Evolutionary conservation across 1,140 invertebrate genomes (phyloP), one percentile per base, ranked within the genome.

Genomic region (Bombus consobrinus): DNA sequence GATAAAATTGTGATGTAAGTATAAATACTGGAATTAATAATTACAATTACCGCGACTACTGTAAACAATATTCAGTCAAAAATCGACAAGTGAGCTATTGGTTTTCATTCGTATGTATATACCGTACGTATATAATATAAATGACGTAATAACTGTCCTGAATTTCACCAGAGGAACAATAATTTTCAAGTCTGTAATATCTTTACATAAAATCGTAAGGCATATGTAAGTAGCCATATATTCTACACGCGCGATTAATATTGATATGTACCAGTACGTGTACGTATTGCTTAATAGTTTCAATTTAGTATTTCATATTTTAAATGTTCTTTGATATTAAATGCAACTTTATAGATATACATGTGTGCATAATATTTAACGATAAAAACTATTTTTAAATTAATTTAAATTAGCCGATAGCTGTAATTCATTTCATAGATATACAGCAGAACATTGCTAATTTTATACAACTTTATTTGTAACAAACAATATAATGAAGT

Each of bases 1-100:
- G 87, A 93, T 90, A 93, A 92, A 90, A 91, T 78, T 91, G 89
- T 89, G 92, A 93, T 88, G 89, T 92, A 92, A 74, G 78, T 93
- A 92, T 92, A 93, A 93, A 93, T 93, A 92, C 66, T 84, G 88
- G 83, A 91, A 91, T 88, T 83, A 91, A 91, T 91, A 90, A 89
- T 93, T 91, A 92, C 88, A 92, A 92, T 91, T 91, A 87, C 86
- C 89, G 75, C 39, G 13, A 89, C 76, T 92, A 90, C 64, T 85
- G 64, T 86, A 88, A 87, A 92, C 74, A 83, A 89, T 89, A 74
- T 76, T 87, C 88, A 81, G 83, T 90, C 85, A 83, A 79, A 84
- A 90, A 84, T 89, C 34, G 78, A 87, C 64, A 76, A 80, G n/a
- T 86, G 34, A 89, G 57, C 37, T 74, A 76, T 89, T 86, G 34